Evolutionary conservation across 2,113 vertebrate genomes (phyloP), one percentile per base, ranked within the genome.

Genomic region (Columba livia): DNA sequence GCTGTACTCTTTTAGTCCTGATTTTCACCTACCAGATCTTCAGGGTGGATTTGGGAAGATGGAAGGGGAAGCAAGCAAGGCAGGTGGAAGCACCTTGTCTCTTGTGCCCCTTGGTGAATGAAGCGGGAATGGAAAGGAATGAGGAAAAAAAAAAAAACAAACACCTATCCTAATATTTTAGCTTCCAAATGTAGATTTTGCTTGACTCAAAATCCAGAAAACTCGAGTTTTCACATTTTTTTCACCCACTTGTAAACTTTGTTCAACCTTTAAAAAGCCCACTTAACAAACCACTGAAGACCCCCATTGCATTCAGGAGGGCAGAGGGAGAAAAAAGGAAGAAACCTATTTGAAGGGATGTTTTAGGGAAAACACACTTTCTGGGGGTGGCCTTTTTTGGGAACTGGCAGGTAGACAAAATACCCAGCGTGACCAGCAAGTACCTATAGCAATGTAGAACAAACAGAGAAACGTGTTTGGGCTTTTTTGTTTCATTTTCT

Each of bases 381-480:
- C 15, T 88, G 8, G 15, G 23, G 5, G 2, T 67, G 29, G 19
- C 7, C 6, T 34, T 69, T 89, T 61, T 21, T 14, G 23, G 32
- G 26, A 78, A 78, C 10, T 73, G 31, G 32, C 32, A 71, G 19
- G 26, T 2, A 0, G 58, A 36, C 15, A 47, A 69, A 69, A 57
- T 38, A 56, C 13, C 25, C 40, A 28, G 12, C 12, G 7, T 57
- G 24, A 40, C 26, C 29, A 74, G 16, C 34, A 67, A 20, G 25
- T 65, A 81, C 16, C 28, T 64, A 16, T 14, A 58, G 47, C 47
- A 15, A 4, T 2, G 11, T 24, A 90, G 56, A 67, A 15, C 12
- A 75, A 69, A 40, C 12, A 3, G 28, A 71, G 36, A 32, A 58
- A 77, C 1, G 0, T 0, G 0, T 34, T 57, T 61, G 32, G 15